Evolutionary conservation across 2,113 vertebrate genomes (phyloP).

Genomic region (Oryzias curvinotus): DNA sequence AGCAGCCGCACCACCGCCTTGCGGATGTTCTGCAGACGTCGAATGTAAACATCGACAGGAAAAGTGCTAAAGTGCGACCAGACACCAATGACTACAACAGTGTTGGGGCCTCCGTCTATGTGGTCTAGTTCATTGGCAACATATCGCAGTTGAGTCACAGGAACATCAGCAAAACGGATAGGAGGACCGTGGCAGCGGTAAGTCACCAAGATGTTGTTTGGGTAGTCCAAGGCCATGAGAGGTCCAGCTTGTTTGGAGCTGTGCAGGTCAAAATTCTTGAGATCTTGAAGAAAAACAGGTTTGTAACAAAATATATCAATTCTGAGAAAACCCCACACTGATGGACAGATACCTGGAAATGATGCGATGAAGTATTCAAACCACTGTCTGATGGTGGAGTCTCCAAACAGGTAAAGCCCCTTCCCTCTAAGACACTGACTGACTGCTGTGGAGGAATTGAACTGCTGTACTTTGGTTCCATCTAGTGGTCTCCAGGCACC

Average conservation of each 20-base stretch:
- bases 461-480: slow-evolving; percentile 72
- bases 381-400: slow-evolving; percentile 93
- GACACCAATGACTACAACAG: slow-evolving; percentile 81
- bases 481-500: slow-evolving; percentile 78
- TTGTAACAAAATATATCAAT: background rate
- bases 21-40: slow-evolving; percentile 83
- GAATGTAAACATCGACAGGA: slow-evolving; percentile 86
- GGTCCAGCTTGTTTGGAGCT: slow-evolving; percentile 84
- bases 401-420: slow-evolving; percentile 85
- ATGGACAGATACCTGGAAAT: slow-evolving; percentile 79
- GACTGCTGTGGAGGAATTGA: slow-evolving; percentile 76
- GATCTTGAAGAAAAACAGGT: slow-evolving; percentile 66
- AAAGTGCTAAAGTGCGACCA: slow-evolving; percentile 93
- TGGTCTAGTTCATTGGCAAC: slow-evolving; percentile 86
- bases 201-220: slow-evolving; percentile 82
- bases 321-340: background rate
- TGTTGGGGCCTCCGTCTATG: slow-evolving; percentile 83
- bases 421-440: slow-evolving; percentile 54
- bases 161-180: slow-evolving; percentile 81
- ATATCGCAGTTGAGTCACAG: slow-evolving; percentile 82
- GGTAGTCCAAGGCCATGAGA: slow-evolving; percentile 84
- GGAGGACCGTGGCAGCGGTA: slow-evolving; percentile 89
- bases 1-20: slow-evolving; percentile 81
- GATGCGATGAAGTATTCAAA: slow-evolving; percentile 84
- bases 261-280: slow-evolving; percentile 84